Evolutionary conservation across 2,888 invertebrate genomes (phyloP), one percentile per base, ranked within the genome.

Genomic region (Panopea generosa): DNA sequence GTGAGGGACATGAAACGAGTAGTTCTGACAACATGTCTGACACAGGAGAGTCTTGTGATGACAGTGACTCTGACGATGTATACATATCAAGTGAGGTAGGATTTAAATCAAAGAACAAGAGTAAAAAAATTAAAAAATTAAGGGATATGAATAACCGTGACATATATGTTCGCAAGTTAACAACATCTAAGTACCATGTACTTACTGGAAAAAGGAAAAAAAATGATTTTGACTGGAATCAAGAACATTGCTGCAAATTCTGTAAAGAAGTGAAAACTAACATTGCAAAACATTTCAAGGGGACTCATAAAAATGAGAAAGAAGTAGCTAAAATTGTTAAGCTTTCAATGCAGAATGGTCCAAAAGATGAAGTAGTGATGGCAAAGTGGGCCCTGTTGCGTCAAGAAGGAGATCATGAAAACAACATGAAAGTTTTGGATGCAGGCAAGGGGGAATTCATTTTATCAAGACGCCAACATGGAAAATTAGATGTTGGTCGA

Each of bases 391-490:
- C 40, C 33, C 26, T 50, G 2, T 27, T 69, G n/a, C 0, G 69
- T 16, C 20, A 69, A 43, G 47, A 69, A 22, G 69, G 69, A 1
- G 69, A 69, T n/a, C 61, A 69, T 33, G n/a, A 9, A 7, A 18
- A 61, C 16, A 69, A 69, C 24, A 69, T 18, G 38, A 26, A 45
- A 53, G 38, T 47, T 22, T 7, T 62, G 27, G 60, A 55, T 33
- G 55, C 22, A 63, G 68, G 59, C 7, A 26, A 33, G 53, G 75
- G 77, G 22, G 68, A 82, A 62, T 29, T 82, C 6, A 67, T 82
- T 27, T 24, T 77, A 4, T 27, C 47, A 57, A 73, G 81, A 40
- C 53, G 81, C 22, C 65, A 66, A 27, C 43, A 38, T 57, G 57
- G 9, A 2, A 18, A 20, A 7, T 22, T 40, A 4, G 24, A 57